Evolutionary conservation across 2,113 vertebrate species (phyloP).

Genomic region (Saguinus midas): DNA sequence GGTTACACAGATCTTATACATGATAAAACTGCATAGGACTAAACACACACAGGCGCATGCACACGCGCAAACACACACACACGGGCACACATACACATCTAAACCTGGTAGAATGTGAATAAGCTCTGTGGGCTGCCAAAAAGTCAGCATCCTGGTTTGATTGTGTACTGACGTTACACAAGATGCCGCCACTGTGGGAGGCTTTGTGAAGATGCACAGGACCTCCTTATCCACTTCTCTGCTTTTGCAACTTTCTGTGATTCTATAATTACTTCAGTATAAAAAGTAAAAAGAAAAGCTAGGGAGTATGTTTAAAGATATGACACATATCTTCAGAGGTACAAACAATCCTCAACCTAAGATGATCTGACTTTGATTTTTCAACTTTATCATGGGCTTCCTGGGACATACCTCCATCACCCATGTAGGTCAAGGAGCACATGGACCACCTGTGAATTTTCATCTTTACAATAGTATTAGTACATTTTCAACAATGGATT

Average conservation of each 20-base stretch:
- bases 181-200: background rate
- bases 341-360: background rate
- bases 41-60: too few relatives aligned
- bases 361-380: background rate
- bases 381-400: background rate
- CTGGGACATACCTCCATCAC: background rate
- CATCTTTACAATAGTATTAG: background rate
- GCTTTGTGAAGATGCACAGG: background rate
- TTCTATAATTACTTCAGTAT: background rate
- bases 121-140: background rate
- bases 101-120: rapidly evolving
- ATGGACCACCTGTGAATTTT: background rate
- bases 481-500: background rate
- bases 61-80: background rate
- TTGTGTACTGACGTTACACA: rapidly evolving
- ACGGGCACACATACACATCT: rapidly evolving
- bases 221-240: background rate
- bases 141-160: background rate
- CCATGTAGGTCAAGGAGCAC: too few relatives aligned
- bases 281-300: background rate
- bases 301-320: background rate
- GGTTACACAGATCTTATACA: background rate
- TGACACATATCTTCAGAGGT: background rate
- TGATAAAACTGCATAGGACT: rapidly evolving
- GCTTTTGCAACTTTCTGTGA: background rate